Evolutionary conservation across 1,140 invertebrate genomes (phyloP), one percentile per base, ranked within the genome.

Genomic region (Drosophila yakuba): DNA sequence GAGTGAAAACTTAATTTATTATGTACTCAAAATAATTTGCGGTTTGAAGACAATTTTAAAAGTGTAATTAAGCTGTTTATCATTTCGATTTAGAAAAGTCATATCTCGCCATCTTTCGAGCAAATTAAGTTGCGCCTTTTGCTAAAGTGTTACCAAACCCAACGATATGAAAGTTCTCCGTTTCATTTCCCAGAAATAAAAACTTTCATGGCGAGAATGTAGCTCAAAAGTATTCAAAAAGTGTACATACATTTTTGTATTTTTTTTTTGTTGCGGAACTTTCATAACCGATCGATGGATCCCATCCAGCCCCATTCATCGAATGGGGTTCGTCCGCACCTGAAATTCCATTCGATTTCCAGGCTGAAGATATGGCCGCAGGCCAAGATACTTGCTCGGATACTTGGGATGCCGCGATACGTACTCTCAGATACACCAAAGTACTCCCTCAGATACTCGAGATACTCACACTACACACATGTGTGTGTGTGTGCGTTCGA

Each of bases 181-280:
- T 11, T 25, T 38, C 32, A 0, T 36, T 52, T 52, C 50, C 23
- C 20, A 52, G 39, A 45, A 66, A 39, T 12, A 64, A 50, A 72
- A 72, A 72, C 68, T 72, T 72, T 72, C 68, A 23, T 71, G 51
- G 2, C 68, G 66, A 71, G 68, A 71, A 71, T 71, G 67, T 71
- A 14, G 41, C 25, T 56, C 14, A 67, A 67, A 67, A 66, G 47
- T 68, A 44, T 66, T 15, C 28, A 15, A 52, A 67, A 68, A 67
- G 45, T 32, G 14, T 48, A 59, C 28, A 14, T 12, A 38, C 35
- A 10, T 47, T 45, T 55, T 25, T 28, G 7, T 36, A 47, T 25
- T 12, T 25, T 38, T 45, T 58, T 47, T 11, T 32, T 60, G 48
- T 52, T 32, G 51, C 41, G 51, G 36, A 71, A 69, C 67, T 71